Evolutionary conservation across 2,113 vertebrate species (phyloP).

Genomic region (Catharus minimus): DNA sequence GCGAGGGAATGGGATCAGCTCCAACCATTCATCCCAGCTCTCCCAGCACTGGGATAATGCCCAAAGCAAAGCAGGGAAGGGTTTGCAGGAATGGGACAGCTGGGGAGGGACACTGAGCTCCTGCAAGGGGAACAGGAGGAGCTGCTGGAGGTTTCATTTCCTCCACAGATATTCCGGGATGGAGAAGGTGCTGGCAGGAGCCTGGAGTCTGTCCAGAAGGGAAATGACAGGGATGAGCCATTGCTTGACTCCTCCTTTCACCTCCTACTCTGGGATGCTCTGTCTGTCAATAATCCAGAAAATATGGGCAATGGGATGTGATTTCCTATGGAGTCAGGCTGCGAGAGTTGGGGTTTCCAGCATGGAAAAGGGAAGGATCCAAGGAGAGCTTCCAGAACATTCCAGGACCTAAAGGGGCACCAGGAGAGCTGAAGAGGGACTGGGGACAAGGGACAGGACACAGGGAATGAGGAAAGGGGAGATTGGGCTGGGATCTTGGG

Average conservation of each 20-base stretch:
- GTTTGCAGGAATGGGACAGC: not conserved
- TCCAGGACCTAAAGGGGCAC: too few species aligned
- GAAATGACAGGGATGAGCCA: not conserved
- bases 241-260: accelerated
- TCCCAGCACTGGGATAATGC: not conserved
- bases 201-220: accelerated
- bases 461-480: too few species aligned
- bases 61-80: not conserved
- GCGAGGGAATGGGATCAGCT: not conserved
- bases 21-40: not conserved
- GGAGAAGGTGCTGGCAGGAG: not conserved
- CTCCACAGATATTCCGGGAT: not conserved
- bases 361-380: accelerated
- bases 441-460: too few species aligned
- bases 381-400: not conserved
- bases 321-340: not conserved
- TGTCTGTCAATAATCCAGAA: not conserved
- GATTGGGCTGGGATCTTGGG: too few species aligned
- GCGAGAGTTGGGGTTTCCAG: not conserved
- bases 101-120: not conserved
- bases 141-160: not conserved
- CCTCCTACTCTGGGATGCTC: not conserved
- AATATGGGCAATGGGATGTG: not conserved
- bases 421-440: too few species aligned
- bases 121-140: not conserved